phyloP scores from a whole-genome alignment of 2,113 vertebrate genomes.

The Epinephelus lanceolatus region DNA sequence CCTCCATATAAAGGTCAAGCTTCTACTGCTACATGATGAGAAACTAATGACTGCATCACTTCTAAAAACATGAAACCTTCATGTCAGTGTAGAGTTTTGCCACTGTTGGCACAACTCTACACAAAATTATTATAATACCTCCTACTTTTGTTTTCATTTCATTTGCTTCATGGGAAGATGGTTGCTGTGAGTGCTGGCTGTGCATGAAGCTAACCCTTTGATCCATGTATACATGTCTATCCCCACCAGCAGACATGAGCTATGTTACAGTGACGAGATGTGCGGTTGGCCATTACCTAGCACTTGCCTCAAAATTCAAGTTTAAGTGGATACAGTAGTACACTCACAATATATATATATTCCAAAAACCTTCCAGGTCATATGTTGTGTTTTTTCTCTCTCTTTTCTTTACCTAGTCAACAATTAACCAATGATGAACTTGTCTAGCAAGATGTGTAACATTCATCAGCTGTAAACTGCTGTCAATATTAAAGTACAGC shows the following conservation, averaged over 20 bases:
- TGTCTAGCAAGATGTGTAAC: neutral
- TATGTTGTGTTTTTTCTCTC: neutral
- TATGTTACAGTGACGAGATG: neutral
- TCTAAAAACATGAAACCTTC: neutral
- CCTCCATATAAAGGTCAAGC: neutral
- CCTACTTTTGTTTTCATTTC: neutral
- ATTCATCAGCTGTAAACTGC: slow-evolving; percentile 21
- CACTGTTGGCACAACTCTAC: neutral
- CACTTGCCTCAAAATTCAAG: slow-evolving; percentile 33
- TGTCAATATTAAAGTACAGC: slow-evolving; percentile 6
- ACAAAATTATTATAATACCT: neutral
- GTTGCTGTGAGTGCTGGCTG: neutral
- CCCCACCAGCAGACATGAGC: neutral
- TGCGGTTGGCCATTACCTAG: slow-evolving; percentile 15
- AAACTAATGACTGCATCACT: neutral
- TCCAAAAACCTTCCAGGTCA: neutral
- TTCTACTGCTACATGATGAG: slow-evolving; percentile 7
- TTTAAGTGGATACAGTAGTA: slow-evolving; percentile 22
- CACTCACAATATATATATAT: slow-evolving; percentile 20
- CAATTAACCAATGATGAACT: slow-evolving; percentile 11
- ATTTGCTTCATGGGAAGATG: neutral
- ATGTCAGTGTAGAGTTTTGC: neutral
- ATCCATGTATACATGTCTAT: neutral
- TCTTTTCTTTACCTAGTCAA: slow-evolving; percentile 7
- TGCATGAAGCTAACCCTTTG: neutral